These are phyloP conservation scores for Pseudorasbora parva DNA, from an alignment of 2,113 vertebrate species.

Conservation along the genomic window DNA sequence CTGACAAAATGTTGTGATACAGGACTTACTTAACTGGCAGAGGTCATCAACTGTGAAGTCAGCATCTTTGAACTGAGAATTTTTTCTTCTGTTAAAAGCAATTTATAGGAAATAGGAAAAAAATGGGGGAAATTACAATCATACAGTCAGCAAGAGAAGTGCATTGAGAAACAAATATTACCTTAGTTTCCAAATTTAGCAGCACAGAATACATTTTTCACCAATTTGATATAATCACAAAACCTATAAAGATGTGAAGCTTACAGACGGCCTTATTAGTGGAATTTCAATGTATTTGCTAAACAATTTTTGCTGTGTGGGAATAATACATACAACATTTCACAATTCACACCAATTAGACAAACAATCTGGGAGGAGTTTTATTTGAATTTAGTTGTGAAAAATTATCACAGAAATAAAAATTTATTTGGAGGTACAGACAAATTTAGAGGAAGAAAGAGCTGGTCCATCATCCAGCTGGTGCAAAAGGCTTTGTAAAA, in stretches of 20 bases:
- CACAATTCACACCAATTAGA: not conserved
- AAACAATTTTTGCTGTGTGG: not conserved
- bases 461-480: not conserved
- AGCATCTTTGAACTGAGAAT: conserved; percentile 83
- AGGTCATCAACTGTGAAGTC: conserved; percentile 92
- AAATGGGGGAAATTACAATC: not conserved
- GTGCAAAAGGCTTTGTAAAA: not conserved
- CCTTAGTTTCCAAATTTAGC: not conserved
- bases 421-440: not conserved
- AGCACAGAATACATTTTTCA: not conserved
- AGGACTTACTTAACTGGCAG: conserved; percentile 90
- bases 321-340: not conserved
- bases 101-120: not conserved
- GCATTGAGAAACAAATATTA: not conserved
- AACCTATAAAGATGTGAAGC: not conserved
- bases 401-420: not conserved
- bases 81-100: conserved; percentile 85
- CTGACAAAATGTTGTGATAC: not conserved
- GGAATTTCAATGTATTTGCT: not conserved
- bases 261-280: not conserved
- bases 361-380: not conserved
- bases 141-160: not conserved
- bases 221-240: not conserved
- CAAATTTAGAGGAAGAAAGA: not conserved
- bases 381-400: not conserved